Evolutionary conservation across 2,797 vertebrate species (phyloP).

Genomic region (Urophycis tenuis): DNA sequence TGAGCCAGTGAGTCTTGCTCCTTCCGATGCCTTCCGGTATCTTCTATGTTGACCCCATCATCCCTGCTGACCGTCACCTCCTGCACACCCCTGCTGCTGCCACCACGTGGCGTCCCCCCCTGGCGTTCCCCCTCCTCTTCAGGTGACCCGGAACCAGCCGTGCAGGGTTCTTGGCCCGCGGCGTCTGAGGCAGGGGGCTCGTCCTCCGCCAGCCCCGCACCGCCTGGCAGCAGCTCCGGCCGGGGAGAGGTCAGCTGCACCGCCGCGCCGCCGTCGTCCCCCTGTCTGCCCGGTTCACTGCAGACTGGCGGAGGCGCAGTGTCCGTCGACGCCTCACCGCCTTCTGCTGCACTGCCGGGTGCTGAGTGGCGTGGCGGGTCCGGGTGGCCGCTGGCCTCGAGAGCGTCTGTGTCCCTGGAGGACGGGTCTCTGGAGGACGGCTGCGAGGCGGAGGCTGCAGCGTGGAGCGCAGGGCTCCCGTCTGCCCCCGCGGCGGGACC

Average conservation of each 20-base stretch:
- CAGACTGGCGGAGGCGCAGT: background rate
- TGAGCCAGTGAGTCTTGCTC: conserved; percentile 25
- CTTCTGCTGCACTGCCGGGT: background rate
- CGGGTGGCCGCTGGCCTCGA: background rate
- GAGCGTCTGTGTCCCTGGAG: background rate
- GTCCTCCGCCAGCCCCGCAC: background rate
- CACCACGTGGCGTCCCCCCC: background rate
- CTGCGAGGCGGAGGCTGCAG: background rate
- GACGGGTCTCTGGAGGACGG: background rate
- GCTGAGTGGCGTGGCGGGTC: background rate
- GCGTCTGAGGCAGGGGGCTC: background rate
- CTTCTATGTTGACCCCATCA: conserved; percentile 18
- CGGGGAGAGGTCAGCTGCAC: background rate
- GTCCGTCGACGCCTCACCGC: no score
- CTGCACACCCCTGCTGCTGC: conserved; percentile 16
- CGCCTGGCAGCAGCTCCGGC: background rate
- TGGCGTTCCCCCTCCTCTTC: background rate
- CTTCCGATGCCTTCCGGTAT: conserved; percentile 9
- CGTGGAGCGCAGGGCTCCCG: conserved; percentile 9
- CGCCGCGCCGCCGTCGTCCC: background rate
- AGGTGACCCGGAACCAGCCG: background rate
- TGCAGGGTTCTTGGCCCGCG: no score
- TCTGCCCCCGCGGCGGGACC: background rate
- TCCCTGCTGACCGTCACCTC: conserved; percentile 16
- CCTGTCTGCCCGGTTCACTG: background rate